These are phyloP conservation scores for Eledona agricola DNA, from an alignment of 2,888 invertebrate species.

Conservation along the genomic window DNA sequence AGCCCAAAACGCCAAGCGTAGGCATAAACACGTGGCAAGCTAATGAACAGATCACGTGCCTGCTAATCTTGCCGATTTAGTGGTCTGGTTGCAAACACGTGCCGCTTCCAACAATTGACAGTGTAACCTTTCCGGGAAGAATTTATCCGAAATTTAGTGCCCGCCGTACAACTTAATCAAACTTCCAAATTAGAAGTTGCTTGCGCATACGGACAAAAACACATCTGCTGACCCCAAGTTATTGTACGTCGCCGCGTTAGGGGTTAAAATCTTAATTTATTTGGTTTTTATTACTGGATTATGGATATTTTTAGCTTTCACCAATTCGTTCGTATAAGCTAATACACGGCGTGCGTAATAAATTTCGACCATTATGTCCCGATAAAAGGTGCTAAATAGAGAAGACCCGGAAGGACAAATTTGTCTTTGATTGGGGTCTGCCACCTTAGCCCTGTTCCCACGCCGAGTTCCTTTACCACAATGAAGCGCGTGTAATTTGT, in stretches of 20 bases:
- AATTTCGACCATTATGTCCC: conserved; percentile 13
- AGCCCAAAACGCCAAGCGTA: conserved; percentile 41
- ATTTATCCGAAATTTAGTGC: conserved; percentile 21
- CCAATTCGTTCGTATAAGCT: conserved; percentile 13
- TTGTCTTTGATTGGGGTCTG: conserved; percentile 6
- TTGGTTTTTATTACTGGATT: conserved; percentile 37
- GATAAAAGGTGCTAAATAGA: conserved; percentile 15
- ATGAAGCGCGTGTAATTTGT: neutral
- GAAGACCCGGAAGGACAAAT: conserved; percentile 19
- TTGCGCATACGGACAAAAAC: conserved; percentile 3
- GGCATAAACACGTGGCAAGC: conserved; percentile 50
- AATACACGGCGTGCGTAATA: conserved; percentile 1
- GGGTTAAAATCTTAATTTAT: conserved; percentile 41
- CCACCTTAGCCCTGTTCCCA: conserved; percentile 13
- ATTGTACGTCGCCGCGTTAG: conserved; percentile 30
- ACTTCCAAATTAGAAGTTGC: no score
- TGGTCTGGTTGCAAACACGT: conserved; percentile 53
- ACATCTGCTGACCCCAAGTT: conserved; percentile 30
- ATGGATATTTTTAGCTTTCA: conserved; percentile 31
- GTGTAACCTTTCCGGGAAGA: conserved; percentile 50
- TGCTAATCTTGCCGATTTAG: conserved; percentile 53
- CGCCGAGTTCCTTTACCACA: conserved; percentile 17
- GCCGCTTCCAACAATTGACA: conserved; percentile 52
- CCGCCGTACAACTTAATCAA: no score
- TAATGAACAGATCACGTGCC: conserved; percentile 56